phyloP scores from a whole-genome alignment of 92 coral and sea anemone genomes.

The Blastomussa wellsi region DNA sequence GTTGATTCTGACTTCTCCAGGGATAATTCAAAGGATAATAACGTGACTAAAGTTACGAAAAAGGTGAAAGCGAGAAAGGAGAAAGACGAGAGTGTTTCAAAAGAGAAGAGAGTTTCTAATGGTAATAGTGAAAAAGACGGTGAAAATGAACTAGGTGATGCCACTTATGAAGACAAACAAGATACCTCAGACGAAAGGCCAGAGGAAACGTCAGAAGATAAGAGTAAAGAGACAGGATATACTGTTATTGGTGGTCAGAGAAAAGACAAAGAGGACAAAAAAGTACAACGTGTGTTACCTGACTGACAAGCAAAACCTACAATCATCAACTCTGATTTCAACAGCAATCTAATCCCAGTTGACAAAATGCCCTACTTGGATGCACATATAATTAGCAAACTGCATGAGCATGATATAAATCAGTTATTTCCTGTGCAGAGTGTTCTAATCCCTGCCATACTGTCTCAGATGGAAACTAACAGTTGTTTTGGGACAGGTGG shows the following conservation, averaged over 20 bases:
- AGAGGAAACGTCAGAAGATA: not conserved
- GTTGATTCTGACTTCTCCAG: not conserved
- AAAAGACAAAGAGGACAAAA: slow-evolving; percentile 58
- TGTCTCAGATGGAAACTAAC: slow-evolving; percentile 61
- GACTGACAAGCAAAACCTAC: slow-evolving; percentile 90
- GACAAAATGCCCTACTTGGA: slow-evolving; percentile 65
- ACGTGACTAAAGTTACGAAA: not conserved
- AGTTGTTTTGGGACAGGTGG: slow-evolving; percentile 71
- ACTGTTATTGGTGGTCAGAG: slow-evolving; percentile 84
- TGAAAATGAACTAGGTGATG: not conserved
- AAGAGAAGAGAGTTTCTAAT: not conserved
- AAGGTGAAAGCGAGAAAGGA: not conserved
- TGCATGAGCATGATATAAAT: slow-evolving; percentile 60
- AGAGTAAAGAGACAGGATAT: slow-evolving; percentile 53
- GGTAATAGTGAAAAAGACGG: not conserved
- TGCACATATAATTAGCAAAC: slow-evolving; percentile 48
- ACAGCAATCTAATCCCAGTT: slow-evolving; percentile 61
- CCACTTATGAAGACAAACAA: slow-evolving; percentile 4
- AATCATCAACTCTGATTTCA: slow-evolving; percentile 67
- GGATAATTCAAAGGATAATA: not conserved
- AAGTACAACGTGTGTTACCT: slow-evolving; percentile 79
- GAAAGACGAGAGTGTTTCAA: not conserved
- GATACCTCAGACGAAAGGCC: not conserved
- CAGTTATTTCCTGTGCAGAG: slow-evolving; percentile 89
- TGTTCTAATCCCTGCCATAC: slow-evolving; percentile 75